Percentiles rank a stretch among this genome's conserved stretches.
These are phyloP conservation scores for Phylloscopus whistleri DNA, from an alignment of 2,113 vertebrate genomes.

Conservation along the genomic window DNA sequence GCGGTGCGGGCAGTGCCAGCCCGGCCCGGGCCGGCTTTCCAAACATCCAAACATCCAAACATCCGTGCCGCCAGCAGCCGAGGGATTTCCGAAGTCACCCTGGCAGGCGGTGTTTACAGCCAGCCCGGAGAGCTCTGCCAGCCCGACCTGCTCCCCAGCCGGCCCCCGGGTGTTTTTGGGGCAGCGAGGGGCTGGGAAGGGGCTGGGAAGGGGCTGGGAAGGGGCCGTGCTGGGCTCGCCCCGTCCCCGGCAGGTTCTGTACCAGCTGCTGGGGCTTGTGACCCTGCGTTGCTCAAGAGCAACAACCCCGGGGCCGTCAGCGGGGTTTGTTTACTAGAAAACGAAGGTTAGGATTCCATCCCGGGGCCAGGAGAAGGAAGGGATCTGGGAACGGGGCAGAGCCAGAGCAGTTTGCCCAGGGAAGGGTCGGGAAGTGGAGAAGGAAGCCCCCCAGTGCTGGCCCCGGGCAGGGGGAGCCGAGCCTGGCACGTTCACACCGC, in stretches of 20 bases:
- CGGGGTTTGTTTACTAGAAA: conserved; percentile 43
- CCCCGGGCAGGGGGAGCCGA: not conserved
- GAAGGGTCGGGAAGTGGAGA: conserved; percentile 22
- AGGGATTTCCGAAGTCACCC: not conserved
- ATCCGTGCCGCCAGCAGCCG: not conserved
- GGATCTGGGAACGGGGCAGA: not conserved
- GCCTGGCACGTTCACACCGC: not conserved
- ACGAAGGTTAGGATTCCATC: not conserved
- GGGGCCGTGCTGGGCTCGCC: not conserved
- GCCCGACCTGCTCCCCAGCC: not conserved
- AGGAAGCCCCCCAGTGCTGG: not conserved
- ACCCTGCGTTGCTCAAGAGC: conserved; percentile 40
- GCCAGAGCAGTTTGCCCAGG: not conserved
- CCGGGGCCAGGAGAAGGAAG: not conserved
- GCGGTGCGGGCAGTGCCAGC: not conserved
- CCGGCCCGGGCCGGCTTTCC: not conserved
- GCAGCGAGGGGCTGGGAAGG: not conserved
- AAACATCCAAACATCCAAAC: not conserved
- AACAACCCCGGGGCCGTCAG: not conserved
- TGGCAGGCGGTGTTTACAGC: not conserved
- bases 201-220: too few species aligned
- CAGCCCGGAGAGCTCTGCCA: not conserved
- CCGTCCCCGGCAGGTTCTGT: not conserved
- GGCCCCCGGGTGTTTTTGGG: not conserved
- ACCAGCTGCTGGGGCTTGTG: conserved; percentile 11